Percentiles rank a stretch among this genome's conserved stretches.
Conservation (phyloP, 2,113 vertebrate genomes). For the Zeus faber region DNA sequence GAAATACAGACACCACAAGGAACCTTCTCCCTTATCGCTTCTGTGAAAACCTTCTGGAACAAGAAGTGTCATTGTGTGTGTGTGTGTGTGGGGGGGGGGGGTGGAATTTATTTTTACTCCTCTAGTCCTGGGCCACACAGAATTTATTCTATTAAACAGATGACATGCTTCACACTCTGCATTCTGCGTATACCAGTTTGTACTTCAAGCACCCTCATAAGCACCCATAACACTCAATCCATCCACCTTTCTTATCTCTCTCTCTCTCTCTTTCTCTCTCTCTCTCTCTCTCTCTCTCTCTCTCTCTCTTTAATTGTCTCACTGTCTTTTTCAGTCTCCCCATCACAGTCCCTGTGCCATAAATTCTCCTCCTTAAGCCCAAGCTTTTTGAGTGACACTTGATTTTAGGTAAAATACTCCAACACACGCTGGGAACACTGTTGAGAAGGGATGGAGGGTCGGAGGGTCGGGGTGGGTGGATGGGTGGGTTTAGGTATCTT, state of each 20-base stretch:
- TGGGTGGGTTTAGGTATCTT: too few relatives aligned
- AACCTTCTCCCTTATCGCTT: too few relatives aligned
- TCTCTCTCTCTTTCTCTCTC: slow-evolving; percentile 49
- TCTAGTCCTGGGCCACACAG: slow-evolving; percentile 40
- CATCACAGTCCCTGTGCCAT: slow-evolving; percentile 11
- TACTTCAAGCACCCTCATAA: too few relatives aligned
- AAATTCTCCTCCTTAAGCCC: slow-evolving; percentile 20
- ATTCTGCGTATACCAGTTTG: slow-evolving; percentile 63
- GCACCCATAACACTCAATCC: slow-evolving; percentile 22
- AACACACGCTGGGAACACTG: too few relatives aligned
- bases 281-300: slow-evolving; percentile 33
- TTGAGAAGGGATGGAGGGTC: too few relatives aligned
- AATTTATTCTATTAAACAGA: slow-evolving; percentile 59
- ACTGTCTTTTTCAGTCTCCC: background rate
- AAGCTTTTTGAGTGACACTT: too few relatives aligned
- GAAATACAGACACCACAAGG: too few relatives aligned
- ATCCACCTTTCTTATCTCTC: slow-evolving; percentile 8
- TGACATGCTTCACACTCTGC: slow-evolving; percentile 63
- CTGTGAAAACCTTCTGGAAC: too few relatives aligned
- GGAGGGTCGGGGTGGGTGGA: too few relatives aligned
- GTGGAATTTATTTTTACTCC: slow-evolving; percentile 28
- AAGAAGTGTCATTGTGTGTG: slow-evolving; percentile 16
- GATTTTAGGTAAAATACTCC: too few relatives aligned
- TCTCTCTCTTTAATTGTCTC: slow-evolving; percentile 10
- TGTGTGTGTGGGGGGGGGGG: background rate